Evolutionary conservation across 64 coral and sea anemone genomes (phyloP), one percentile per base, ranked within the genome.

Genomic region (Pocillopora damicornis): DNA sequence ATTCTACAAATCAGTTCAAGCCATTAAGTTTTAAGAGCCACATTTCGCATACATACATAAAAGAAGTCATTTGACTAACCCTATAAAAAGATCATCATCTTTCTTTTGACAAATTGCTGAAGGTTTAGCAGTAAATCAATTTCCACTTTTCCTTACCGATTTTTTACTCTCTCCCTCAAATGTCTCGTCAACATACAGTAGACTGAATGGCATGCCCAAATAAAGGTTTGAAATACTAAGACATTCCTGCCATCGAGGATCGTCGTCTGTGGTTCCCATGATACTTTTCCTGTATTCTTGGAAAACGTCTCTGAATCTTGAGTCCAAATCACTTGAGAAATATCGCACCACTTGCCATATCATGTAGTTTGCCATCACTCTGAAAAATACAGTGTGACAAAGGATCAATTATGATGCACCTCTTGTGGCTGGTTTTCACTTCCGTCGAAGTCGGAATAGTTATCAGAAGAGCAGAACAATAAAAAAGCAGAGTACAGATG

Each of bases 311-410:
- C 65, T 58, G 60, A 90, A 96, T 11, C 86, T 83, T 1, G 76
- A 15, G 10, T 82, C 82, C 14, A 96, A 79, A 15, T 57, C 74
- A 0, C 37, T 0, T 58, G 75, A 76, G 56, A 63, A 87, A 15
- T n/a, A 35, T 14, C 59, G 10, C 2, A 91, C 91, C 13, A 98
- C 88, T 8, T 90, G 82, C 95, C 95, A 98, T 91, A 98, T 98
- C 68, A 93, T 91, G 64, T 98, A 98, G 74, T 98, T 98, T 1
- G 95, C 91, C 22, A 98, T 37, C 11, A 90, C 76, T 74, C 95
- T 98, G 74, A 14, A 69, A 61, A 58, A 1, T 13, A 17, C 9
- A 64, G 22, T 14, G 75, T 7, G 7, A 51, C 42, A 51, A 51
- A 2, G 42, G 3, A 51, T 51, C 2, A 51, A 51, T 51, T 51